These are phyloP conservation scores for Caenorhabditis macrosperma DNA, from an alignment of 2,888 invertebrate genomes.

Conservation along the genomic window DNA sequence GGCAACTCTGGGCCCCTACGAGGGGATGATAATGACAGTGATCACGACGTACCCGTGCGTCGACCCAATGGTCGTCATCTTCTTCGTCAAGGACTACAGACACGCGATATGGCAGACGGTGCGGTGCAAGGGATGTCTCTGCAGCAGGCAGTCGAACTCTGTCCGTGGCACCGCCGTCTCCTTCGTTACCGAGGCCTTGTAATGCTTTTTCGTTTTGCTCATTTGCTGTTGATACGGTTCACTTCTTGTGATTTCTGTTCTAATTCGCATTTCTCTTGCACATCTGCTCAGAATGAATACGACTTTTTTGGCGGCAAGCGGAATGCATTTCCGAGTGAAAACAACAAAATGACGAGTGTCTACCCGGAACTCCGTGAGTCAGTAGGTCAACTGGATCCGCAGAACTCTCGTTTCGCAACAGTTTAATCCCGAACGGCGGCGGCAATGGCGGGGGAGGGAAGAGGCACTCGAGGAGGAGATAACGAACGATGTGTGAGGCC, in stretches of 20 bases:
- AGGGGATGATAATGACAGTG: constrained; percentile 42
- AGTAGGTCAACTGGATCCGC: background rate
- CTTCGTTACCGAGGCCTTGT: constrained; percentile 26
- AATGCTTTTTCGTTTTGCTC: background rate
- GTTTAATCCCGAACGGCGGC: background rate
- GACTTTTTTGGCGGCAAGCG: background rate
- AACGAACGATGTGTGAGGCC: background rate
- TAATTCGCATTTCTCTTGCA: background rate
- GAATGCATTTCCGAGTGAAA: background rate
- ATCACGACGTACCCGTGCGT: constrained; percentile 56
- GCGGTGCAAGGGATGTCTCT: constrained; percentile 27
- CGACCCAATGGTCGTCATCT: constrained; percentile 55
- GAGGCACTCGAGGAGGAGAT: background rate
- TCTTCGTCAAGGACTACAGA: constrained; percentile 48
- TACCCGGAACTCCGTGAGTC: background rate
- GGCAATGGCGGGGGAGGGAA: too few relatives aligned
- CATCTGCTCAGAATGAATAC: background rate
- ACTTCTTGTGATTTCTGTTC: background rate
- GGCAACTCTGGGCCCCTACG: constrained; percentile 30
- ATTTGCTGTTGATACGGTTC: background rate
- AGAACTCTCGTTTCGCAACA: background rate
- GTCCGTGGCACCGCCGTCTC: constrained; percentile 37
- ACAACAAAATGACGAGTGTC: background rate
- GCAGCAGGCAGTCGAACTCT: constrained; percentile 15
- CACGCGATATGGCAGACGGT: constrained; percentile 35